Evolutionary conservation across 1,140 invertebrate species (phyloP).

Genomic region (Aphaenogaster rudis): DNA sequence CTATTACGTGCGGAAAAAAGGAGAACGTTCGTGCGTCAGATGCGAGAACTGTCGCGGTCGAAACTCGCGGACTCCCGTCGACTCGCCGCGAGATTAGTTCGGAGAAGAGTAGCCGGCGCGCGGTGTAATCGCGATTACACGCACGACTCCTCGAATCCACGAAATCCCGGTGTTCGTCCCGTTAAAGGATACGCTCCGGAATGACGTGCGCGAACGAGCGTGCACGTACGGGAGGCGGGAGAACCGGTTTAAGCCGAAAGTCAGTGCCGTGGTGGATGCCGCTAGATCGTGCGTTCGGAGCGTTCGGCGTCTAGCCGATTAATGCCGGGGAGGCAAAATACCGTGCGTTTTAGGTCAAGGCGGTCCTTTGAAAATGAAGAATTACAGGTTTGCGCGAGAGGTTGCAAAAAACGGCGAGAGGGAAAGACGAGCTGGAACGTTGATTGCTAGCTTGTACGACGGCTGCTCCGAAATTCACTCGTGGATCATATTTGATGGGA

Average conservation of each 20-base stretch:
- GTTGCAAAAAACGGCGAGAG: neutral
- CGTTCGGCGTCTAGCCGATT: conserved; percentile 55
- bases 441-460: too few species aligned
- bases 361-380: neutral
- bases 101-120: neutral
- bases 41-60: neutral
- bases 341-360: conserved; percentile 21
- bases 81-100: neutral
- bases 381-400: neutral
- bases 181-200: conserved; percentile 72
- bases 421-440: neutral
- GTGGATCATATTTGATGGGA: neutral
- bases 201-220: conserved; percentile 65
- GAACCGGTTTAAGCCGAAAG: conserved; percentile 81
- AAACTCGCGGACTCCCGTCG: conserved; percentile 15
- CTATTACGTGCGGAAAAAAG: neutral
- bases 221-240: conserved; percentile 61
- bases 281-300: conserved; percentile 58
- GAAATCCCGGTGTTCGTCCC: conserved; percentile 74
- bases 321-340: conserved; percentile 6
- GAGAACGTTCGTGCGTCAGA: neutral
- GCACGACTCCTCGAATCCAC: conserved; percentile 55
- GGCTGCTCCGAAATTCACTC: conserved; percentile 8
- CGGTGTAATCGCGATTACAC: conserved; percentile 67
- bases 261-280: conserved; percentile 50